Evolutionary conservation across 2,888 invertebrate species (phyloP), one percentile per base, ranked within the genome.

Genomic region (Noctua comes): DNA sequence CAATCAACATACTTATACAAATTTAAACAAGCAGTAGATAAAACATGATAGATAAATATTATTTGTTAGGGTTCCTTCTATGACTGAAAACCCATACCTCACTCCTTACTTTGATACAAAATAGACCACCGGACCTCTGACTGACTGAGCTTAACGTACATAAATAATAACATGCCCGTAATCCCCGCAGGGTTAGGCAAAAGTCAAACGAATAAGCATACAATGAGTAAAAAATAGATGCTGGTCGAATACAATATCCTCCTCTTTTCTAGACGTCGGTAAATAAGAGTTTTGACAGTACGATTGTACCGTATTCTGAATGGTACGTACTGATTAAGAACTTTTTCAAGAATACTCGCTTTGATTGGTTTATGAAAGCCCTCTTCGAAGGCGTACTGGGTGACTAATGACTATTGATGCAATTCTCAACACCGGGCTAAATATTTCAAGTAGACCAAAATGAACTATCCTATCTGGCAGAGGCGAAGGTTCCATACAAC

Each of bases 11-110:
- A 57, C 36, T 62, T 77, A 70, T 65, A 27, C 59, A 54, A 43
- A 70, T 69, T 68, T 57, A 21, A n/a, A 51, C n/a, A 62, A 85
- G 68, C 46, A 46, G 77, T 24, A 72, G 62, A 84, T 77, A 83
- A 83, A 59, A 68, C 0, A 43, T n/a, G 0, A 40, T n/a, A 21
- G 36, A 68, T 77, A 46, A 54, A 64, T 27, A 62, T 7, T 10
- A 31, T 36, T 57, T 46, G 3, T 82, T 51, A 46, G 77, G 77
- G 69, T 51, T 83, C 80, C 48, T 0, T 57, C 66, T 0, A n/a
- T 40, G 27, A n/a, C 40, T 27, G 11, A 66, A 72, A 54, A 46
- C 16, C n/a, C 1, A 40, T 10, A n/a, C 51, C 0, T 48, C 7
- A 59, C 16, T 57, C 16, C 1, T 48, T 43, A 40, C 18, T 27